Evolutionary conservation across 1,140 invertebrate species (phyloP), one percentile per base, ranked within the genome.

Genomic region (Arion vulgaris): DNA sequence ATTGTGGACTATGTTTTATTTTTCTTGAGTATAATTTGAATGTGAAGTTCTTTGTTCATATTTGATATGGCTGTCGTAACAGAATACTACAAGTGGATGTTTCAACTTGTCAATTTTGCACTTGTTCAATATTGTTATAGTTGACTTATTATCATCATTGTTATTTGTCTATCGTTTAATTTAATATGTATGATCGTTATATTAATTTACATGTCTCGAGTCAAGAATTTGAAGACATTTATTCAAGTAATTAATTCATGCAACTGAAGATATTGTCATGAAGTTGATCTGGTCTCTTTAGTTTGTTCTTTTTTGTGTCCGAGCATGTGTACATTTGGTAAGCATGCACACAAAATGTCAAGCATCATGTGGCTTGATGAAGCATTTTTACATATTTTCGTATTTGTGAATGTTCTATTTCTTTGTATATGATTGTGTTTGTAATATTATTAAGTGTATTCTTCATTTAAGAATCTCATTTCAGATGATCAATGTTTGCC

Each of bases 181-280:
- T 66, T 66, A 66, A 57, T 34, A 32, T 62, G 57, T 62, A 62
- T 62, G 5, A n/a, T 57, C 51, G 7, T 34, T 66, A 34, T 17
- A 17, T 32, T 66, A 11, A 32, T 66, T 23, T 66, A 19, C 23
- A 57, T 57, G 26, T 57, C 1, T 66, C 17, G 32, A 13, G n/a
- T 32, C 28, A 66, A 66, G 11, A 66, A 7, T 66, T 66, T 66
- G 28, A 66, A 66, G 5, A 66, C n/a, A 66, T 66, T 66, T 66
- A 66, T 66, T 32, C 28, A 32, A 15, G 28, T 66, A 7, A 19
- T 57, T 57, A 11, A 23, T 34, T 15, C 9, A 66, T 66, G 62
- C 32, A 66, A 66, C 62, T 66, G 28, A 32, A 66, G 62, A 66
- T 32, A 66, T 66, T 66, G n/a, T 66, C 19, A 66, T 66, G 62